Evolutionary conservation across 2,888 invertebrate species (phyloP), one percentile per base, ranked within the genome.

Genomic region (Salticus scenicus): DNA sequence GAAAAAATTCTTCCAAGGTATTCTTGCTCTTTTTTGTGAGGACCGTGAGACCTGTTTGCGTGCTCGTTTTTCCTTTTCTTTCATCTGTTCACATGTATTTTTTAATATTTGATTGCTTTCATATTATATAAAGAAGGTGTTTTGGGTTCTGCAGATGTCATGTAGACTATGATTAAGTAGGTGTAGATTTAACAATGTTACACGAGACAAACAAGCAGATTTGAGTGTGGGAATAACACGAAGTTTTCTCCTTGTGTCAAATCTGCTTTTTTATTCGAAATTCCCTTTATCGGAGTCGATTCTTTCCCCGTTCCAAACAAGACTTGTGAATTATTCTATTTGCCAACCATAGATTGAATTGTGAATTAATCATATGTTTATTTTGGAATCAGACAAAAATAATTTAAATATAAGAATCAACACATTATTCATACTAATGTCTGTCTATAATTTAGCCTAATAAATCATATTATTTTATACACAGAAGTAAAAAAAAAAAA

Each of bases 11-110:
- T 33, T 33, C 33, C 33, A 7, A 33, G 70, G 64, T 33, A 82
- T 82, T 82, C 75, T 82, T 81, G 72, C 69, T 78, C 63, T 73
- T 66, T 80, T 81, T 74, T 75, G 81, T 70, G 33, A 28, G 27
- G 27, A 75, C 81, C 75, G 81, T 75, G 81, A 57, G 79, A 80
- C 79, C 78, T 71, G 72, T 66, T 31, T 66, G 69, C 33, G 57
- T 41, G 69, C 51, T 33, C 71, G 71, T 79, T 79, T 79, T 79
- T 79, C 57, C 30, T 20, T 72, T 72, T 33, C 42, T 31, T 72
- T 57, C 42, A 41, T 67, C 70, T 31, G 30, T 67, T 51, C 12
- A 31, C 14, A 5, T 17, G 10, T 17, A 17, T 57, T 17, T 57
- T 57, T 57, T 57, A 7, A 24, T 57, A 57, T 57, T 24, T 5